Evolutionary conservation across 2,113 vertebrate genomes (phyloP).

Genomic region (Meles meles): DNA sequence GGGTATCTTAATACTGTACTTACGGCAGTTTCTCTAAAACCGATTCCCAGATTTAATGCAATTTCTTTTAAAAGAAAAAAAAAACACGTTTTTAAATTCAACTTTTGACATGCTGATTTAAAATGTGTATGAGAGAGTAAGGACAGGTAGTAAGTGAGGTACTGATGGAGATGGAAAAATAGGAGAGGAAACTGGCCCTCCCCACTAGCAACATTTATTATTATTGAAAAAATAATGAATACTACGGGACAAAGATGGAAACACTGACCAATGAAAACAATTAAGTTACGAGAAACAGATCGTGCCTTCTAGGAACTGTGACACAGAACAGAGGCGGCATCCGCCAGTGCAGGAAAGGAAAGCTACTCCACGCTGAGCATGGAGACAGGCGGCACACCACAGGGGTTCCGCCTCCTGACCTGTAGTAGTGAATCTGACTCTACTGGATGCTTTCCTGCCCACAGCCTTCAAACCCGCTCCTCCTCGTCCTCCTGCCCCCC

Average conservation of each 20-base stretch:
- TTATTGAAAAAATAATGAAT: not conserved
- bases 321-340: not conserved
- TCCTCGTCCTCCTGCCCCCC: not conserved
- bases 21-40: not conserved
- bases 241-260: not conserved
- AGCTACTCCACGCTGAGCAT: not conserved
- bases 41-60: not conserved
- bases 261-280: not conserved
- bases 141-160: not conserved
- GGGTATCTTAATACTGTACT: not conserved
- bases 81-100: not conserved
- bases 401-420: not conserved
- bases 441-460: not conserved
- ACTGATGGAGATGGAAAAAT: not conserved
- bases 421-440: too few species aligned
- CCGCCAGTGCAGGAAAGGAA: not conserved
- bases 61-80: not conserved
- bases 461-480: accelerated
- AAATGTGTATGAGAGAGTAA: not conserved
- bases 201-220: not conserved
- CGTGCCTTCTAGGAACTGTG: not conserved
- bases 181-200: not conserved
- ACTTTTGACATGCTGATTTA: not conserved
- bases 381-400: accelerated
- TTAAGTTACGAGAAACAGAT: not conserved